Percentiles rank a stretch among this genome's conserved stretches.
These are phyloP conservation scores for Eucidaris tribuloides DNA, from an alignment of 35 echinoderm and acorn worm genomes.

Conservation along the genomic window DNA sequence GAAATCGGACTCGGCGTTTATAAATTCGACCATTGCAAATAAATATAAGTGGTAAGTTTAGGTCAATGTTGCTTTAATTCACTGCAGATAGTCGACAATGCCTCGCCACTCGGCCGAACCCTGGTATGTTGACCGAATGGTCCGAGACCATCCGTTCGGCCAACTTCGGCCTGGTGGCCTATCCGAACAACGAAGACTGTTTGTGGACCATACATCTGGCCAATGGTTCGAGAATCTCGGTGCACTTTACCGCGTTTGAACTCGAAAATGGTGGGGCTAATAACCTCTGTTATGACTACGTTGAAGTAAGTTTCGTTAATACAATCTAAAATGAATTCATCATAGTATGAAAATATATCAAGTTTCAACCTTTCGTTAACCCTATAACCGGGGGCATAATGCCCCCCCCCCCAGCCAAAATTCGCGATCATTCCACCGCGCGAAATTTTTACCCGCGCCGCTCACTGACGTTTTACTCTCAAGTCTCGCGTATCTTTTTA, in stretches of 20 bases:
- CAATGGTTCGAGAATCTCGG: neutral
- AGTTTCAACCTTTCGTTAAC: too few species aligned
- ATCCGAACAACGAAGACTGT: constrained; percentile 36
- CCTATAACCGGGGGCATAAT: too few species aligned
- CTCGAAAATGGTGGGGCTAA: neutral
- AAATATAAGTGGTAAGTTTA: too few species aligned
- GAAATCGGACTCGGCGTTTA: neutral
- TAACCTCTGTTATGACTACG: neutral
- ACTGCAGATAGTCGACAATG: constrained; percentile 21
- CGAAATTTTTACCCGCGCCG: too few species aligned
- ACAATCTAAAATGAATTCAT: too few species aligned
- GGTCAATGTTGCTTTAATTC: too few species aligned
- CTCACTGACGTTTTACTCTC: too few species aligned
- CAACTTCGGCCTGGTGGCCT: constrained; percentile 33
- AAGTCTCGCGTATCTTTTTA: too few species aligned
- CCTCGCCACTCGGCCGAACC: neutral
- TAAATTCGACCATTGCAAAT: too few species aligned
- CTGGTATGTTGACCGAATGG: neutral
- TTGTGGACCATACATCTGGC: constrained; percentile 4
- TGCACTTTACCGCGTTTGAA: neutral
- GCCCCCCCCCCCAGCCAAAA: too few species aligned
- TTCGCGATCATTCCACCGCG: too few species aligned
- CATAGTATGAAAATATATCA: too few species aligned
- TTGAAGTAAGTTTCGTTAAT: constrained; percentile 21
- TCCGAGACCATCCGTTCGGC: constrained; percentile 17